Evolutionary conservation across 2,888 invertebrate species (phyloP), one percentile per base, ranked within the genome.

Genomic region (Spodoptera littoralis): DNA sequence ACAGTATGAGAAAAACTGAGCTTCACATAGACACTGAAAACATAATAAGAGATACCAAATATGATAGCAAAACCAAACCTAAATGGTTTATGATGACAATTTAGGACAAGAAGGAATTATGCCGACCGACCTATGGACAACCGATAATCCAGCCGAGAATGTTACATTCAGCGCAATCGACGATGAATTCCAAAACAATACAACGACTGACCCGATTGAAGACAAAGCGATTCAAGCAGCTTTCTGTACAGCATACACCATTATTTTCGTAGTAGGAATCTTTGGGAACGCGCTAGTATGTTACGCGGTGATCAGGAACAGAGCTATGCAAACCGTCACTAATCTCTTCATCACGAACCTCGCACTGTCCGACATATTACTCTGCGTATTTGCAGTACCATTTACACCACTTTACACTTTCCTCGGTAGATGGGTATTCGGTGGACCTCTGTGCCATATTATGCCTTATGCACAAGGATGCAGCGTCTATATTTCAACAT

Each of bases 281-380:
- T 96, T 96, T 81, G 98, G 98, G 1, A 98, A 98, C 85, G 96
- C 96, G n/a, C 92, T 98, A 59, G 98, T 98, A 55, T 97, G 98
- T 82, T 98, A 97, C 88, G 98, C 98, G 9, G 98, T 98, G 11
- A 96, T 96, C 65, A 95, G 97, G 51, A 98, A 98, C 89, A 96
- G 96, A 81, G 96, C 97, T 69, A 98, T 98, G 98, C 98, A 98
- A 92, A 98, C 98, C 0, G 98, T 98, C 73, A 98, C 98, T 71
- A 98, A 98, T 92, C 96, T 98, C 67, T 98, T 98, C 94, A 98
- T 98, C 91, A 97, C 97, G 80, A 98, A 98, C 91, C 95, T 98
- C 77, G 98, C 98, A 30, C 93, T 98, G 72, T 97, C 98, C 49
- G 98, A 98, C 89, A 97, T 98, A 75, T 92, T 98, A 55, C 96